These are phyloP conservation scores for Catharus bicknelli DNA, from an alignment of 2,113 vertebrate species.

Conservation along the genomic window DNA sequence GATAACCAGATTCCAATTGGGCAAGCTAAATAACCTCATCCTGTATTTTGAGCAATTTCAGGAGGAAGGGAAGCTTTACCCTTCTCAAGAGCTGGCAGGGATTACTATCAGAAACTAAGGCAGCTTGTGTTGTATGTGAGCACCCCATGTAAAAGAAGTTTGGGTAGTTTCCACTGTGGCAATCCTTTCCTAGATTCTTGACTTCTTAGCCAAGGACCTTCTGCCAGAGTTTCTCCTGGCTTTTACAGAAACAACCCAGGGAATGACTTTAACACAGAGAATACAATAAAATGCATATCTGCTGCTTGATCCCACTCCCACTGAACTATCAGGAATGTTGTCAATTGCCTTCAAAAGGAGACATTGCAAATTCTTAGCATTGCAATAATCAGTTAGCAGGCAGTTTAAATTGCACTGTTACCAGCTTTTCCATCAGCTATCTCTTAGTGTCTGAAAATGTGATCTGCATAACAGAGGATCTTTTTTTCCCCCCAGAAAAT, in stretches of 20 bases:
- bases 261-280: background rate
- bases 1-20: background rate
- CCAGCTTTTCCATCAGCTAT: background rate
- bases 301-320: background rate
- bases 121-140: background rate
- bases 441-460: background rate
- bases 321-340: background rate
- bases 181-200: background rate
- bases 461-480: background rate
- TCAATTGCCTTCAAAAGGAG: background rate
- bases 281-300: background rate
- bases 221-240: conserved; percentile 13
- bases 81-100: background rate
- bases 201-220: conserved; percentile 5
- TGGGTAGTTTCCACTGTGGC: conserved; percentile 7
- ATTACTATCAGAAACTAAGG: background rate
- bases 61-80: background rate
- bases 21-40: background rate
- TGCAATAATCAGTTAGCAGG: background rate
- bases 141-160: background rate
- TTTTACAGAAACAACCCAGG: background rate
- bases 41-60: background rate
- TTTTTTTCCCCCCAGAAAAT: background rate
- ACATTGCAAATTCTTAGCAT: background rate
- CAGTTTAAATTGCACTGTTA: background rate